These are phyloP conservation scores for Sphyrna mokarran DNA, from an alignment of 2,113 vertebrate species.

Conservation along the genomic window DNA sequence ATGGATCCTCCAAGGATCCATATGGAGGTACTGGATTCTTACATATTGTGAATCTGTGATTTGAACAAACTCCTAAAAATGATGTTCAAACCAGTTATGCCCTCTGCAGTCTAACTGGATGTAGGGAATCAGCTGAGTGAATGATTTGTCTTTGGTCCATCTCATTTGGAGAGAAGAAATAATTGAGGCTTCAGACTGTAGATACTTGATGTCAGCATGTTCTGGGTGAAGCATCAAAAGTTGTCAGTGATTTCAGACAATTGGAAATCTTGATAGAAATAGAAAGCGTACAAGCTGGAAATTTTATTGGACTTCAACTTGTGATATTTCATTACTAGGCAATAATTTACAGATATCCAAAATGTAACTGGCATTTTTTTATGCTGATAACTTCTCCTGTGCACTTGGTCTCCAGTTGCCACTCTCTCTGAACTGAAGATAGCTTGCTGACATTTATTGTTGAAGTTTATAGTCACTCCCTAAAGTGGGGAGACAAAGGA, in stretches of 20 bases:
- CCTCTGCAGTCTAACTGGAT: background rate
- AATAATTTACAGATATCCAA: background rate
- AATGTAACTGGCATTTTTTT: background rate
- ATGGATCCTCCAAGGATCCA: too few species aligned
- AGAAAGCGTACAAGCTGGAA: background rate
- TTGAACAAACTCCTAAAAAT: background rate
- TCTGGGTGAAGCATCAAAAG: background rate
- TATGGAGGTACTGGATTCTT: background rate
- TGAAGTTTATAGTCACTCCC: background rate
- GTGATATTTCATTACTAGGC: background rate
- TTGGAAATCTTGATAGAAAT: background rate
- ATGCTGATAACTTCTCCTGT: background rate
- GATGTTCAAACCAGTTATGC: background rate
- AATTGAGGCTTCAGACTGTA: background rate
- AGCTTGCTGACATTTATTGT: background rate
- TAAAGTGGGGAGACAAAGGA: background rate
- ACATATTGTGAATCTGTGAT: background rate
- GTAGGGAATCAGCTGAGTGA: background rate
- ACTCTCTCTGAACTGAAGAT: background rate
- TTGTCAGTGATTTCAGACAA: background rate
- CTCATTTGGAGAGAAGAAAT: background rate
- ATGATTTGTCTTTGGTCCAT: too few species aligned
- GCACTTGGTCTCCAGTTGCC: background rate
- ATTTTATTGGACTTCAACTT: background rate
- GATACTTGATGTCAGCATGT: background rate